Base-by-base conservation (phyloP, 1,140 invertebrate species). In the Brachionus calyciflorus region DNA sequence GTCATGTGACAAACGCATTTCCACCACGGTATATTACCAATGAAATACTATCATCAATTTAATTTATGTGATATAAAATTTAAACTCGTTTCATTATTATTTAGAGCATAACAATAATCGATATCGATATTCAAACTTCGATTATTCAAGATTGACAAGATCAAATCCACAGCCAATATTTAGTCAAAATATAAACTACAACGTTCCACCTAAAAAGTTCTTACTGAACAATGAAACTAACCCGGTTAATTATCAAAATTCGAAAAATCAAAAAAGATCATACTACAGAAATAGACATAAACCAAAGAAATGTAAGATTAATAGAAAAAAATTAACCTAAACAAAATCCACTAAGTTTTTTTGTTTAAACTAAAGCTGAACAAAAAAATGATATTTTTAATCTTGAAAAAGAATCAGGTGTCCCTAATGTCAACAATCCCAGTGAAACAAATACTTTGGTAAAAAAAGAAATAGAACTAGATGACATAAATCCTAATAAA, bases 111-210 rank as follows among this genome's bases (percentile, higher is more conserved):
- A 60, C 37, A 33, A 37, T 40, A 60, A 40, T 60, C 55, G 33
- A 60, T 17, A 9, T 60, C 33, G 37, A 60, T 33, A 60, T 60
- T 40, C 55, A 60, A 30, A 60, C 19, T 60, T 33, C 37, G 55
- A 60, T 60, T 33, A 60, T 37, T 60, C 55, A 9, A 28, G 55
- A n/a, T 19, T 60, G 19, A 37, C 26, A 6, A 33, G 30, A 17
- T 17, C 55, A 10, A 17, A 37, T 60, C 55, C 55, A 60, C 55
- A 41, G n/a, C 55, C 55, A 17, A 37, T 44, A 30, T 65, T 65
- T 65, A 44, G 33, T 65, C 60, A 44, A 65, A 65, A 65, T 26
- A 10, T 44, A 65, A 65, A 65, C 30, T 65, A 65, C 40, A 65
- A 65, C 40, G 60, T 65, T 44, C 60, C 60, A 65, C 41, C 17